Base-by-base conservation (phyloP, 1,140 invertebrate genomes). In the Calephelis nemesis region DNA sequence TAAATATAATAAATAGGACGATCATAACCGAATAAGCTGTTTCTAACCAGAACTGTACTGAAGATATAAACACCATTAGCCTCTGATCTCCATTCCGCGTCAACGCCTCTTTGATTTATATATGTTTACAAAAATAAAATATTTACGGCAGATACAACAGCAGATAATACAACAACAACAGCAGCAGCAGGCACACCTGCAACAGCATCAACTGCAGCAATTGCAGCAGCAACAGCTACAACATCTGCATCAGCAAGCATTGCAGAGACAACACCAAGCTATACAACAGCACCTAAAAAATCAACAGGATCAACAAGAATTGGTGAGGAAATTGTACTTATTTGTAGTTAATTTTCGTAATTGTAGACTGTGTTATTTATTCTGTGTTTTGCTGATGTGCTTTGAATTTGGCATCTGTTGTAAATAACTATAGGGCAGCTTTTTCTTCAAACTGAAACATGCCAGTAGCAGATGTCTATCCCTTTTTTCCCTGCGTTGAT, bases 181-280 rank as follows among this genome's bases (percentile, higher is more conserved):
- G 63, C 86, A 86, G 49, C 84, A 87, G 66, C 82, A 45, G 42
- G 42, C 42, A 8, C 42, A 86, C 58, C 82, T 86, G 65, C 82
- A 87, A 54, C 85, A 88, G 74, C 82, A 89, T 63, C 84, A 88
- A 68, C 83, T 92, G 71, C 91, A 93, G 62, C 92, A 90, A 70
- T 83, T 88, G 52, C 90, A 93, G 40, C 91, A 93, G 69, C 84
- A 90, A 62, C 80, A 88, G 68, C 85, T 90, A 47, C 90, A 93
- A 49, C 92, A 93, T 68, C 84, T 91, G 68, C 80, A 88, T 30
- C 93, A 93, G 62, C 87, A 87, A 67, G 82, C 82, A 12, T 77
- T 87, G 63, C 83, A 87, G 62, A 78, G 82, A 39, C 82, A 84
- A 71, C 77, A 81, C 50, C 91, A 92, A 65, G 85, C 82, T 74